Percentiles rank a stretch among this genome's conserved stretches.
These are phyloP conservation scores for Tiliacea aurago DNA, from an alignment of 2,888 invertebrate genomes.

Conservation along the genomic window DNA sequence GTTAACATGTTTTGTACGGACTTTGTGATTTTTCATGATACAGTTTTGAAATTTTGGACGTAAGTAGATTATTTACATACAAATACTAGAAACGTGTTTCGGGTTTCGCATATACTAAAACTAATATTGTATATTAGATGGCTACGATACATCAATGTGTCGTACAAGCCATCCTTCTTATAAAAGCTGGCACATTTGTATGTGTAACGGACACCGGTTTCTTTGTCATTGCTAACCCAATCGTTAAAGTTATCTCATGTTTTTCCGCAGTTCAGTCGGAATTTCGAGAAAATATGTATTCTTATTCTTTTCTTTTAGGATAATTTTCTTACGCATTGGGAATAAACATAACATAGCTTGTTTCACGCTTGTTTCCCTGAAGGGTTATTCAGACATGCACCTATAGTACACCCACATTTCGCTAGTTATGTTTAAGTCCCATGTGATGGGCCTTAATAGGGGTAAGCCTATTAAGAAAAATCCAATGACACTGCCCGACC, in stretches of 20 bases:
- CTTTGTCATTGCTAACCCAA: constrained; percentile 13
- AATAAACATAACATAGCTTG: neutral
- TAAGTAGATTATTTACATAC: no score
- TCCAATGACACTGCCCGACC: no score
- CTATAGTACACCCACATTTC: no score
- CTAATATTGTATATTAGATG: no score
- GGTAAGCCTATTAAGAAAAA: no score
- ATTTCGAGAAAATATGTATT: neutral
- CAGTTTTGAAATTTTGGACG: no score
- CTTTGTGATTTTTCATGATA: no score
- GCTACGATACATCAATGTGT: no score
- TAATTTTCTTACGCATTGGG: neutral
- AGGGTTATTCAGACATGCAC: neutral
- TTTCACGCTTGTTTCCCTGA: neutral
- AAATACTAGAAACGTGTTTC: no score
- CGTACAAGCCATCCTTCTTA: neutral
- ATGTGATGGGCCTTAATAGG: neutral
- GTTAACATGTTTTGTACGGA: no score
- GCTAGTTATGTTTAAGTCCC: no score
- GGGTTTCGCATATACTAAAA: no score
- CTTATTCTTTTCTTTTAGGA: neutral
- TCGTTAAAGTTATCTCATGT: constrained; percentile 35
- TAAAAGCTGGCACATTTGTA: constrained; percentile 15
- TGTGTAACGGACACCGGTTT: neutral
- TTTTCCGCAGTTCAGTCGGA: neutral